These are phyloP conservation scores for Phoenicopterus ruber DNA, from an alignment of 2,113 vertebrate species.

Conservation along the genomic window DNA sequence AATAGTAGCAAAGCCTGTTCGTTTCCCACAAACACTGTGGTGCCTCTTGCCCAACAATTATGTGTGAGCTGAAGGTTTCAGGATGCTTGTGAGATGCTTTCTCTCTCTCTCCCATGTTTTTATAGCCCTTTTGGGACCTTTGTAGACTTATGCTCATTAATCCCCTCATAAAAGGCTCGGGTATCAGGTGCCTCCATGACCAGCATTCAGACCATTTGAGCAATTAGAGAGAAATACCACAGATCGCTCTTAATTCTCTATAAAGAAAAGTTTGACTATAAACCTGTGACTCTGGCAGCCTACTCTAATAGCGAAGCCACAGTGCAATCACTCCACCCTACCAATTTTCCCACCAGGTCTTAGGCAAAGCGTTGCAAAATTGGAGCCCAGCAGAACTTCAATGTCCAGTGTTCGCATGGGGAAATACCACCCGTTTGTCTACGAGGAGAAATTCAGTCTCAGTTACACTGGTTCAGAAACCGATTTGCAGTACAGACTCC, in stretches of 20 bases:
- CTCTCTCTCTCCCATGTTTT: not conserved
- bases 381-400: not conserved
- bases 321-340: not conserved
- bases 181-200: slow-evolving; percentile 20
- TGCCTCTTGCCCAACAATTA: not conserved
- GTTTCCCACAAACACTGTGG: not conserved
- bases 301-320: not conserved
- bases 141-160: not conserved
- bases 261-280: not conserved
- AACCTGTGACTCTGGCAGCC: not conserved
- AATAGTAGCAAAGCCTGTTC: not conserved
- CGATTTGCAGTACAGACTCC: not conserved
- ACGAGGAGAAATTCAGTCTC: not conserved
- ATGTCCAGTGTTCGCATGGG: not conserved
- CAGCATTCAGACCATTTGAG: slow-evolving; percentile 2
- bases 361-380: not conserved
- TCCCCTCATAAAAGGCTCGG: not conserved
- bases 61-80: not conserved
- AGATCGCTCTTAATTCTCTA: not conserved
- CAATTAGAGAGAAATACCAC: slow-evolving; percentile 18
- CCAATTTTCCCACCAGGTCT: not conserved
- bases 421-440: not conserved
- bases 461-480: not conserved
- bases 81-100: not conserved
- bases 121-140: not conserved